Evolutionary conservation across 2,797 vertebrate genomes (phyloP).

Genomic region (Oophaga sylvatica): DNA sequence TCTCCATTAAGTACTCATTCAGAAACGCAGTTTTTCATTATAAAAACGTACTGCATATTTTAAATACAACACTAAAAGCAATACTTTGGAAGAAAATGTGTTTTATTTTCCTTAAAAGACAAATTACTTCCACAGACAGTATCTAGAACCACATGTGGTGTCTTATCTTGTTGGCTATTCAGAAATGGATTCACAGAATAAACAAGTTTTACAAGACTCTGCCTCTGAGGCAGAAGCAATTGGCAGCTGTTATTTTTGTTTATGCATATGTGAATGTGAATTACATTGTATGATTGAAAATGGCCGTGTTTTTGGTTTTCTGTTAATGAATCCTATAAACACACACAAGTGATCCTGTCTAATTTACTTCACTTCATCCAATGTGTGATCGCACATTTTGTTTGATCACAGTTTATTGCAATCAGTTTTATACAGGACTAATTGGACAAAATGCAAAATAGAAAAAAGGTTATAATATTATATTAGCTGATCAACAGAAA

Average conservation of each 20-base stretch:
- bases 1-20: background rate
- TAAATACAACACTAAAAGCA: background rate
- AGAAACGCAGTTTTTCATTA: background rate
- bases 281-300: background rate
- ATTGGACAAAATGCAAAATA: background rate
- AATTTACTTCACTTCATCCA: background rate
- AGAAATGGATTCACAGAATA: slow-evolving; percentile 4
- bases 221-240: slow-evolving; percentile 14
- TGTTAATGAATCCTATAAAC: slow-evolving; percentile 15
- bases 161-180: slow-evolving; percentile 23
- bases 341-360: background rate
- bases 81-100: background rate
- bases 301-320: background rate
- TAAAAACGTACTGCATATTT: background rate
- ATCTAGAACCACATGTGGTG: background rate
- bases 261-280: slow-evolving; percentile 23
- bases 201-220: slow-evolving; percentile 4
- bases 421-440: background rate
- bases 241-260: slow-evolving; percentile 26
- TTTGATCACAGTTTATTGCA: background rate
- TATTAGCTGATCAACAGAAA: background rate
- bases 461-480: background rate
- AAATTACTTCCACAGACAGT: background rate
- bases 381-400: background rate
- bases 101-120: background rate